Percentiles rank a stretch among this genome's conserved stretches.
phyloP scores from a whole-genome alignment of 2,888 invertebrate genomes.

The Drosophila putrida region DNA sequence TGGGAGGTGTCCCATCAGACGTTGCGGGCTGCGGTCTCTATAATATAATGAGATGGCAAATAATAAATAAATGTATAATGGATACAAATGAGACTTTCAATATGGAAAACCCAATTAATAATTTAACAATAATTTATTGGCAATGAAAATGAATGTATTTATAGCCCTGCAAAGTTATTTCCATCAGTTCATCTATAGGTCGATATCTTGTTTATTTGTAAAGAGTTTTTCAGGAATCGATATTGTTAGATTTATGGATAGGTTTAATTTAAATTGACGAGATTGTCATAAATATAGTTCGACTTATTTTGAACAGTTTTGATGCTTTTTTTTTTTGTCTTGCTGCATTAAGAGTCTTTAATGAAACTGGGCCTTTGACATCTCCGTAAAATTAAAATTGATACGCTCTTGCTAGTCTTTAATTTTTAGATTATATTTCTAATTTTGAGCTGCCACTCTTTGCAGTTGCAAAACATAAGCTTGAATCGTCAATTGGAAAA shows the following conservation, averaged over 20 bases:
- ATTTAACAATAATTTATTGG: conserved; percentile 5
- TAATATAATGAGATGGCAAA: conserved; percentile 9
- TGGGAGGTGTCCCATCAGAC: conserved; percentile 8
- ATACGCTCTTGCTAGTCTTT: neutral
- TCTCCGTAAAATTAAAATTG: neutral
- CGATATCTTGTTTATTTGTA: neutral
- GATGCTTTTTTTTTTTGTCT: neutral
- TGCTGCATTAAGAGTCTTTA: neutral
- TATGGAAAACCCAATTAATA: conserved; percentile 3
- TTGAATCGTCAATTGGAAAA: conserved; percentile 7
- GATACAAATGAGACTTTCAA: conserved; percentile 6
- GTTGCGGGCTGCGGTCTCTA: conserved; percentile 3
- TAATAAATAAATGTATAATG: conserved; percentile 4
- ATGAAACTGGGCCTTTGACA: too few relatives aligned
- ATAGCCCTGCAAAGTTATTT: neutral
- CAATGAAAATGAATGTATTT: conserved; percentile 3
- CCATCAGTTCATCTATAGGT: neutral
- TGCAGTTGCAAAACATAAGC: conserved; percentile 33
- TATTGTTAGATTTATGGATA: too few relatives aligned
- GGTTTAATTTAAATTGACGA: too few relatives aligned
- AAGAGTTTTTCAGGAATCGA: neutral
- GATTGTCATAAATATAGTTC: neutral
- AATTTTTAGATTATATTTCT: conserved; percentile 10
- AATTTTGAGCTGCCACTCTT: conserved; percentile 8
- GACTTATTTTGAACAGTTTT: neutral